These are phyloP conservation scores for Macropodus opercularis DNA, from an alignment of 2,797 vertebrate species.

Conservation along the genomic window DNA sequence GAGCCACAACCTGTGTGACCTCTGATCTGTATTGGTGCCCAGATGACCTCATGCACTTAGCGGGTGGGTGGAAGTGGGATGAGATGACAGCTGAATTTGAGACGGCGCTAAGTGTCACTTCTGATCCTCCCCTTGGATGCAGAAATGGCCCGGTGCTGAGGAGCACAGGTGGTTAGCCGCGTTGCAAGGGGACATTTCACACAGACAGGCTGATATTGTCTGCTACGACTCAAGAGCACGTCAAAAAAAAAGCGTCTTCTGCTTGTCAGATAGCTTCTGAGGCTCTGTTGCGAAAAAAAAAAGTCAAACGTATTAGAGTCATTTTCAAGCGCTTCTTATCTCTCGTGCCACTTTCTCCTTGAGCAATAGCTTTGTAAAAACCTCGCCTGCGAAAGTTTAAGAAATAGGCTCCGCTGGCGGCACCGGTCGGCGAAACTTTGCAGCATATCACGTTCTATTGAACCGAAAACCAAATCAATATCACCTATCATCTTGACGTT, in stretches of 20 bases:
- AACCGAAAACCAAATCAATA: slow-evolving; percentile 32
- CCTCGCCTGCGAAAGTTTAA: slow-evolving; percentile 30
- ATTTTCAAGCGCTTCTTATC: slow-evolving; percentile 53
- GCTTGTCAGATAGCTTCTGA: slow-evolving; percentile 46
- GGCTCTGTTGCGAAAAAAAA: slow-evolving; percentile 28
- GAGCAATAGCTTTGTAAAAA: slow-evolving; percentile 48
- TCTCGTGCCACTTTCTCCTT: slow-evolving; percentile 34
- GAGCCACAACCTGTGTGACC: slow-evolving; percentile 61
- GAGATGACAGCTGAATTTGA: slow-evolving; percentile 45
- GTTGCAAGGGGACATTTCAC: slow-evolving; percentile 39
- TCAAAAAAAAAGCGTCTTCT: slow-evolving; percentile 46
- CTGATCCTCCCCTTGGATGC: slow-evolving; percentile 23
- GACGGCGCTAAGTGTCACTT: slow-evolving; percentile 46
- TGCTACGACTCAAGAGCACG: slow-evolving; percentile 53
- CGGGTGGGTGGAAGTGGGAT: slow-evolving; percentile 12
- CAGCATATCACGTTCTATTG: slow-evolving; percentile 14
- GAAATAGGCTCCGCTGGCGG: slow-evolving; percentile 30
- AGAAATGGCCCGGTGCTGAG: slow-evolving; percentile 39
- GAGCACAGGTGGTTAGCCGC: slow-evolving; percentile 21
- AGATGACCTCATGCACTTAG: slow-evolving; percentile 31
- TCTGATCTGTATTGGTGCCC: slow-evolving; percentile 62
- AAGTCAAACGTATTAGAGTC: slow-evolving; percentile 50
- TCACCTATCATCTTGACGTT: slow-evolving; percentile 24
- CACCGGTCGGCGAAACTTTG: slow-evolving; percentile 22
- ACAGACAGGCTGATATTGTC: slow-evolving; percentile 44